Percentiles rank a stretch among this genome's conserved stretches.
These are phyloP conservation scores for Xiphophorus birchmanni DNA, from an alignment of 2,797 vertebrate species.

Conservation along the genomic window DNA sequence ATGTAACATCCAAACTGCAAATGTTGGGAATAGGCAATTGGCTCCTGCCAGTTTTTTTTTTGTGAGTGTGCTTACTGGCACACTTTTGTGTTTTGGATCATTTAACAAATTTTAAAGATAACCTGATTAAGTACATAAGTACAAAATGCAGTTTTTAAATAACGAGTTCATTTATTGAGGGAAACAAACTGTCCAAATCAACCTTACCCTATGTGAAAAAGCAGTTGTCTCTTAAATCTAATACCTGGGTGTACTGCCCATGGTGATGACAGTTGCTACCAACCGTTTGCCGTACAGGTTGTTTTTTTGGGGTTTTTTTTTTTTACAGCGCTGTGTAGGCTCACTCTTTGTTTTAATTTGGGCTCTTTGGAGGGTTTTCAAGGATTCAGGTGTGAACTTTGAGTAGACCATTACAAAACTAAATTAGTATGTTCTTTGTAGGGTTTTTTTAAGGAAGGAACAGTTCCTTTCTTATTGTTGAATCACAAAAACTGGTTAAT, in stretches of 20 bases:
- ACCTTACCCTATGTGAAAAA: neutral
- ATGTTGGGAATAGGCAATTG: neutral
- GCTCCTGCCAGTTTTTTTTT: neutral
- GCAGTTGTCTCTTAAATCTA: neutral
- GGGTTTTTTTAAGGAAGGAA: no score
- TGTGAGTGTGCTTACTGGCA: neutral
- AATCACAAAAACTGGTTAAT: neutral
- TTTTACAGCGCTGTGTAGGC: neutral
- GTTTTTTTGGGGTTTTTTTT: no score
- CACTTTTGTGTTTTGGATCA: neutral
- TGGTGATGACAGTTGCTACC: neutral
- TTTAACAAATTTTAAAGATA: neutral
- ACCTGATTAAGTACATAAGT: neutral
- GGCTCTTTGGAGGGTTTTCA: neutral
- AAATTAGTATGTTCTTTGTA: neutral
- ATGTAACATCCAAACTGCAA: neutral
- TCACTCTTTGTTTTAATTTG: neutral
- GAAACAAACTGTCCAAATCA: neutral
- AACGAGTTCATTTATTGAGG: neutral
- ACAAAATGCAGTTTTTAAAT: neutral
- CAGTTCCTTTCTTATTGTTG: neutral
- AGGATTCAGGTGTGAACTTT: no score
- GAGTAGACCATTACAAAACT: neutral
- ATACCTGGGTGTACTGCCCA: neutral
- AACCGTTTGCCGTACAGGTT: neutral